Evolutionary conservation across 2,113 vertebrate species (phyloP).

Genomic region (Balaeniceps rex): DNA sequence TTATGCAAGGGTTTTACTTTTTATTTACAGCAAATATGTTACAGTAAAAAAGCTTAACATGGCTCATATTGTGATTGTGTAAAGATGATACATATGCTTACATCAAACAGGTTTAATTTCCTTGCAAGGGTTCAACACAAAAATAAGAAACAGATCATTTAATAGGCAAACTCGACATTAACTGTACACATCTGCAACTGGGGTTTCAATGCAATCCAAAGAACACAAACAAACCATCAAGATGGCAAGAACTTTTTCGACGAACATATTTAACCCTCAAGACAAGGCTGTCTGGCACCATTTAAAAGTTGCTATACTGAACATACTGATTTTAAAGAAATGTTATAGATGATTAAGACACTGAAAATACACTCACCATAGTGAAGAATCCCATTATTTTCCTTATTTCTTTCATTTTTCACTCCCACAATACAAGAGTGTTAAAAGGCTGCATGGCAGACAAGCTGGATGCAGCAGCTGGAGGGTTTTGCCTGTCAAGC

Average conservation of each 20-base stretch:
- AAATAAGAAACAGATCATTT: slow-evolving; percentile 24
- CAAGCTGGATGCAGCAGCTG: slow-evolving; percentile 50
- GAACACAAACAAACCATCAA: slow-evolving; percentile 23
- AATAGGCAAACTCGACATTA: slow-evolving; percentile 12
- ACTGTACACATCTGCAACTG: slow-evolving; percentile 7
- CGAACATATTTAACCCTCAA: neutral
- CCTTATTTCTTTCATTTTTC: neutral
- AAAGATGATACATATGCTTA: neutral
- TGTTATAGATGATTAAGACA: slow-evolving; percentile 23
- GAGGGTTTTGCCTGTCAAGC: slow-evolving; percentile 47
- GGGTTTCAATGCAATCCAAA: slow-evolving; percentile 6
- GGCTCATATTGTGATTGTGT: neutral
- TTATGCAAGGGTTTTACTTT: neutral
- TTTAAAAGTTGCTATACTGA: slow-evolving; percentile 9
- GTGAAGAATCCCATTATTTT: neutral
- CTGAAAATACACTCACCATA: neutral
- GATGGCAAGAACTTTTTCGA: neutral
- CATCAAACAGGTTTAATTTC: neutral
- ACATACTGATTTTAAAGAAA: slow-evolving; percentile 28
- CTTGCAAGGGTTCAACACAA: neutral
- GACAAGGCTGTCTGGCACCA: slow-evolving; percentile 19
- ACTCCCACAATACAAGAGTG: neutral
- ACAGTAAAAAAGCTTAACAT: slow-evolving; percentile 41
- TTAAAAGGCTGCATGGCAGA: slow-evolving; percentile 43
- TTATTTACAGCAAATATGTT: slow-evolving; percentile 67